Percentiles rank a stretch among this genome's conserved stretches.
These are phyloP conservation scores for Pterostichus madidus DNA, from an alignment of 2,888 invertebrate genomes.

Conservation along the genomic window DNA sequence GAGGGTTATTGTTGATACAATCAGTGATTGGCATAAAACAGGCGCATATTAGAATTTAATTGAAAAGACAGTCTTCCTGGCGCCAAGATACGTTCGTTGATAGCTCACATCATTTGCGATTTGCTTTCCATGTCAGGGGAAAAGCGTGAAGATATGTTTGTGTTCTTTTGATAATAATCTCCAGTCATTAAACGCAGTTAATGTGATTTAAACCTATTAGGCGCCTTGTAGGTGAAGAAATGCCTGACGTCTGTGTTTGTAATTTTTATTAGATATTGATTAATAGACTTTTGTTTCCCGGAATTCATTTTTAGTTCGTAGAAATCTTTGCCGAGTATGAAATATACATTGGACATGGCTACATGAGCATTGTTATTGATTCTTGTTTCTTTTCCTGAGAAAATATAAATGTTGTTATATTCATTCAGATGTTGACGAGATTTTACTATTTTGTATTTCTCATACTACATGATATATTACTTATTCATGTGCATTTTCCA, in stretches of 20 bases:
- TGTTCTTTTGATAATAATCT: constrained; percentile 10
- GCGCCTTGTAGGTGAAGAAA: constrained; percentile 1
- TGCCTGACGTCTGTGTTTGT: neutral
- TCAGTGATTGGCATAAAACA: neutral
- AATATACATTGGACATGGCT: neutral
- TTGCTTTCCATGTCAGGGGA: neutral
- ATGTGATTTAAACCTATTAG: constrained; percentile 11
- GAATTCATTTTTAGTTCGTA: neutral
- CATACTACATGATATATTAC: no score
- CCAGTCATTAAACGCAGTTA: constrained; percentile 6
- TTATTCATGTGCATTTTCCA: no score
- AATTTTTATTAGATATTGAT: constrained; percentile 7
- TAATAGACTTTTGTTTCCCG: neutral
- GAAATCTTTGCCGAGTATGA: neutral
- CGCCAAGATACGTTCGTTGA: neutral
- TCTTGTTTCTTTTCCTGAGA: neutral
- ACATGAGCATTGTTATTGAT: neutral
- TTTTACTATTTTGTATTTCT: no score
- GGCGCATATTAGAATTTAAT: constrained; percentile 6
- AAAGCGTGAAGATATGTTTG: constrained; percentile 15
- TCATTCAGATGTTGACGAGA: neutral
- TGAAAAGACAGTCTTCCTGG: neutral
- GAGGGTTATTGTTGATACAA: neutral
- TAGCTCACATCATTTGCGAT: constrained; percentile 15
- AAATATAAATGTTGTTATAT: constrained; percentile 3